Evolutionary conservation across 2,113 vertebrate species (phyloP).

Genomic region (Psilopogon haemacephalus): DNA sequence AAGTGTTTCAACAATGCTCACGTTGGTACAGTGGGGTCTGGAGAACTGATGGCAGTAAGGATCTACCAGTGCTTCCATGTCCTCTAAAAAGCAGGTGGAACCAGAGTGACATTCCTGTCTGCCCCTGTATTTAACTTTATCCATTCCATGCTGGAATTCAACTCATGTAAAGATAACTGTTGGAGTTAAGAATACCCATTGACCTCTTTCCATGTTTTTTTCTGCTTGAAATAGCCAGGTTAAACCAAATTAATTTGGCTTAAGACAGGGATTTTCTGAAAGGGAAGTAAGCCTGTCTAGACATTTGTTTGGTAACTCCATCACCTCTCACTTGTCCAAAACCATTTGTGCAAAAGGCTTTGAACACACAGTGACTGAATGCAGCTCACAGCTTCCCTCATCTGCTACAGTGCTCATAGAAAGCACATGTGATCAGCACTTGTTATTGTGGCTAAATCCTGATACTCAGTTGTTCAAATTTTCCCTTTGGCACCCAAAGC

Average conservation of each 20-base stretch:
- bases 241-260: background rate
- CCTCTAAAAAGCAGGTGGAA: background rate
- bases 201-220: background rate
- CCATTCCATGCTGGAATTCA: background rate
- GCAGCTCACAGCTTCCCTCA: background rate
- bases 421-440: constrained; percentile 24
- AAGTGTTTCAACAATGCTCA: background rate
- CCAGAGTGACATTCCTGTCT: background rate
- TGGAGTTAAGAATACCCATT: background rate
- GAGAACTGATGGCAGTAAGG: background rate
- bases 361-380: background rate
- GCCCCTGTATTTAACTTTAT: background rate
- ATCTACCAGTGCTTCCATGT: background rate
- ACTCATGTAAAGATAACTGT: background rate
- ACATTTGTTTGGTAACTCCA: constrained; percentile 58
- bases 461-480: constrained; percentile 48
- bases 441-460: constrained; percentile 60
- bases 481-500: constrained; percentile 38
- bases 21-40: background rate
- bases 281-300: constrained; percentile 55
- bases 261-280: constrained; percentile 41
- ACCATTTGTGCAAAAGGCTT: constrained; percentile 45
- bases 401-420: constrained; percentile 25
- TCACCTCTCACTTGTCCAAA: constrained; percentile 45
- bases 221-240: constrained; percentile 9